These are phyloP conservation scores for Gallinago stenura DNA, from an alignment of 2,797 vertebrate genomes.

Conservation along the genomic window DNA sequence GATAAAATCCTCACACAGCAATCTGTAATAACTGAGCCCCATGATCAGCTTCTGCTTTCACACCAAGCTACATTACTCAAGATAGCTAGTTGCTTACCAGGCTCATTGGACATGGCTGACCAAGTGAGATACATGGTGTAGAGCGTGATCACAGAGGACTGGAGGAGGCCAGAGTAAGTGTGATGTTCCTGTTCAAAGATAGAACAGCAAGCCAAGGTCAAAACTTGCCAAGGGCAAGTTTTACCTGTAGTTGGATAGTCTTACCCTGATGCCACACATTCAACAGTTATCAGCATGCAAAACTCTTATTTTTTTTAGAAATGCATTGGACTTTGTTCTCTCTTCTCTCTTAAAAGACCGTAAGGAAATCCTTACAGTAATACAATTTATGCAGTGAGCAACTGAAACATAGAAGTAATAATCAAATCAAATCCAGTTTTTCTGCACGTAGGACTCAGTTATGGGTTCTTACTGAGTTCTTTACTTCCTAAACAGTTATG, in stretches of 20 bases:
- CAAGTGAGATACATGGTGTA: slow-evolving; percentile 95
- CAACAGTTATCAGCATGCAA: background rate
- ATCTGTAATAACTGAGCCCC: background rate
- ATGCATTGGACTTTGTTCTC: background rate
- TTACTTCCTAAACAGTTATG: background rate
- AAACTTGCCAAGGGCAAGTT: background rate
- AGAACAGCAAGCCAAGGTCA: background rate
- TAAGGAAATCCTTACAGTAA: background rate
- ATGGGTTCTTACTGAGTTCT: background rate
- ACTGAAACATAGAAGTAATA: background rate
- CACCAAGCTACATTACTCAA: background rate
- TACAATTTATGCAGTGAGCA: background rate
- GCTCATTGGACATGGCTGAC: slow-evolving; percentile 94
- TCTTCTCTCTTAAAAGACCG: background rate
- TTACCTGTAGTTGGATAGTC: background rate
- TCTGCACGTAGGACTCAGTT: background rate
- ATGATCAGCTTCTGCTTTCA: background rate
- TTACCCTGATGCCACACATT: background rate
- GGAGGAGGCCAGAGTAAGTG: slow-evolving; percentile 89
- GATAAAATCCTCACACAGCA: background rate
- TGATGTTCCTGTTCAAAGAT: slow-evolving; percentile 83
- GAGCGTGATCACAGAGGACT: slow-evolving; percentile 92
- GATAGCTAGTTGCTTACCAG: slow-evolving; percentile 82
- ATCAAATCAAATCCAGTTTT: background rate
- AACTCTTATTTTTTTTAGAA: background rate